Evolutionary conservation across 2,113 vertebrate genomes (phyloP).

Genomic region (Grantiella picta): DNA sequence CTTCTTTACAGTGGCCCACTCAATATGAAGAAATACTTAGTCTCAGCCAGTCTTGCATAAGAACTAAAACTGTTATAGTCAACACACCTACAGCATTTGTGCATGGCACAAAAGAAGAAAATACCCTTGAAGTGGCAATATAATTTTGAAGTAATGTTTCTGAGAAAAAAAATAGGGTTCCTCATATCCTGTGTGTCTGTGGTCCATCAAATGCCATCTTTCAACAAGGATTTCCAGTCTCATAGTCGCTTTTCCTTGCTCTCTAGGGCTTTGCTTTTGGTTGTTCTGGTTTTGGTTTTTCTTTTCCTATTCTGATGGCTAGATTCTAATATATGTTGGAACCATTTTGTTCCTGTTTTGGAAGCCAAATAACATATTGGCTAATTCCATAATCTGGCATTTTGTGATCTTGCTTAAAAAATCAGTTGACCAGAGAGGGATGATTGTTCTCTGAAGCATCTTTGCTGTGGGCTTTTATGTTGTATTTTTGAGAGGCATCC

Average conservation of each 20-base stretch:
- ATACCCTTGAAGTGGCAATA: background rate
- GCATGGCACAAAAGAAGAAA: background rate
- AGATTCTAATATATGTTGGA: background rate
- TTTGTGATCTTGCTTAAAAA: background rate
- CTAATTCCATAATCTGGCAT: background rate
- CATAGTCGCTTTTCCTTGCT: background rate
- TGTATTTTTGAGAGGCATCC: background rate
- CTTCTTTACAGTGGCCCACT: background rate
- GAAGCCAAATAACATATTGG: background rate
- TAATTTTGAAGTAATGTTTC: background rate
- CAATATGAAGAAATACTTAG: background rate
- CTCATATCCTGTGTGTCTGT: background rate
- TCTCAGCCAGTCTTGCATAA: background rate
- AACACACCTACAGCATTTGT: background rate
- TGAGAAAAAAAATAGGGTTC: background rate
- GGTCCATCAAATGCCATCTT: background rate
- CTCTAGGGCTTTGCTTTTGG: background rate
- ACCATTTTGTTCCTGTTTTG: background rate
- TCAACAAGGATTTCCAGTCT: background rate
- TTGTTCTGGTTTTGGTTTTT: background rate
- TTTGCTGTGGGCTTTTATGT: background rate
- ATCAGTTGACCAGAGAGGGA: background rate
- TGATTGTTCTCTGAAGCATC: background rate
- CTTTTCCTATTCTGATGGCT: background rate
- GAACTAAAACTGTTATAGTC: background rate